Percentiles rank a stretch among this genome's conserved stretches.
Evolutionary conservation across 2,797 vertebrate species (phyloP).

Genomic region (Pseudocheirus occidentalis): DNA sequence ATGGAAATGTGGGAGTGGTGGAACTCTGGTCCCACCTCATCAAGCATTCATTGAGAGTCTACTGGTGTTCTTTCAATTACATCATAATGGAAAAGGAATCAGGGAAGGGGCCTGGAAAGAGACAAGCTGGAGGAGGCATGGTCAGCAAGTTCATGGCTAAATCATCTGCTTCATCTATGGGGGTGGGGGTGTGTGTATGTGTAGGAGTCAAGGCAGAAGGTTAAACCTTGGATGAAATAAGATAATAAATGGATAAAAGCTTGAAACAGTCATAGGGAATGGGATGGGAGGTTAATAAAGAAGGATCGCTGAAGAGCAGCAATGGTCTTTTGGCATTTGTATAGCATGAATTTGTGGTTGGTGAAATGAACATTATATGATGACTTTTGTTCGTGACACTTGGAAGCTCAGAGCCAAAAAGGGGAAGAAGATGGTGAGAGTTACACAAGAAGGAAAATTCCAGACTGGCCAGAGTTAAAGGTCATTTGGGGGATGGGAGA

Average conservation of each 20-base stretch:
- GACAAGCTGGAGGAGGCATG: neutral
- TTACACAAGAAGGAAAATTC: neutral
- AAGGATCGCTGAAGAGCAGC: neutral
- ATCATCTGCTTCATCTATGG: neutral
- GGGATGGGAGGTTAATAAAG: neutral
- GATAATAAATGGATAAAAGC: neutral
- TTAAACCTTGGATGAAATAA: neutral
- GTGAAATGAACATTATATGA: neutral
- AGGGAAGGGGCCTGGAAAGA: neutral
- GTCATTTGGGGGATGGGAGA: neutral
- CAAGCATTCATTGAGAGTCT: neutral
- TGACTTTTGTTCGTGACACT: neutral
- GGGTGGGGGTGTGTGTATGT: too few species aligned
- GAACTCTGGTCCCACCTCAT: neutral
- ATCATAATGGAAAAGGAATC: neutral
- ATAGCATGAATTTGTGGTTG: neutral
- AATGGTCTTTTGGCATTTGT: neutral
- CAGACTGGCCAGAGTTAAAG: neutral
- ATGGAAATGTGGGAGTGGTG: neutral
- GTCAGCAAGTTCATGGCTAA: neutral
- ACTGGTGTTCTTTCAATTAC: neutral
- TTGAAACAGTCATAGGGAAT: neutral
- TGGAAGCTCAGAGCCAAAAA: neutral
- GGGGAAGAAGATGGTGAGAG: neutral
- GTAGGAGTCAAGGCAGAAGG: neutral